Evolutionary conservation across 2,888 invertebrate genomes (phyloP).

Genomic region (Bellardia bayeri): DNA sequence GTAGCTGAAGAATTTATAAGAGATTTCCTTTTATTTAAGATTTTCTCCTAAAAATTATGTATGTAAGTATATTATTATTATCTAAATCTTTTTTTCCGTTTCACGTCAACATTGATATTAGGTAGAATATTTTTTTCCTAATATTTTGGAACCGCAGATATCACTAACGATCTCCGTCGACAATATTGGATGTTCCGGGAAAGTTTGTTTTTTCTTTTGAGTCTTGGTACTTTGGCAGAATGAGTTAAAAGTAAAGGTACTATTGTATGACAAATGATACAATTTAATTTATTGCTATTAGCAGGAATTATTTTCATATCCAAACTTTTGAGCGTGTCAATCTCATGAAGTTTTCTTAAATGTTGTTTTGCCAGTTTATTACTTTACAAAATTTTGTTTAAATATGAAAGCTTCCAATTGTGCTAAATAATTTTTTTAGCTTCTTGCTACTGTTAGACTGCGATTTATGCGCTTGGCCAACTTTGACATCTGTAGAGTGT

Average conservation of each 20-base stretch:
- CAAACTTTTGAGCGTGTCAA: conserved; percentile 62
- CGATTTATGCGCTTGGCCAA: neutral
- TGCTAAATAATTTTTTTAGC: conserved; percentile 4
- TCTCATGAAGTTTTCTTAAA: conserved; percentile 58
- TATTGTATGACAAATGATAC: conserved; percentile 57
- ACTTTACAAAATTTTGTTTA: conserved; percentile 52
- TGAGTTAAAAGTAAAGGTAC: conserved; percentile 28
- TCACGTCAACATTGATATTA: neutral
- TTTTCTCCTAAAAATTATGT: too few species aligned
- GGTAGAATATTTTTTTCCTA: neutral
- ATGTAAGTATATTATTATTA: too few species aligned
- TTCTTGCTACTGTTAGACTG: neutral
- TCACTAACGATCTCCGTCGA: neutral
- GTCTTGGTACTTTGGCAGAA: neutral
- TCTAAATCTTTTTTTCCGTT: too few species aligned
- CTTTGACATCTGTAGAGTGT: neutral
- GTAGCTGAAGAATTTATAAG: too few species aligned
- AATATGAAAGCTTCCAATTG: too few species aligned
- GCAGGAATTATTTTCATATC: conserved; percentile 55
- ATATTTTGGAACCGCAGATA: conserved; percentile 34
- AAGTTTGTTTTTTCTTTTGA: neutral
- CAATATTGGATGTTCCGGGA: neutral
- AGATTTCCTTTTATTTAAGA: too few species aligned
- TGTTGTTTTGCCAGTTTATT: conserved; percentile 61
- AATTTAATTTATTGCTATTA: conserved; percentile 59